Evolutionary conservation across 2,888 invertebrate species (phyloP), one percentile per base, ranked within the genome.

Genomic region (Pristionchus maxplancki): DNA sequence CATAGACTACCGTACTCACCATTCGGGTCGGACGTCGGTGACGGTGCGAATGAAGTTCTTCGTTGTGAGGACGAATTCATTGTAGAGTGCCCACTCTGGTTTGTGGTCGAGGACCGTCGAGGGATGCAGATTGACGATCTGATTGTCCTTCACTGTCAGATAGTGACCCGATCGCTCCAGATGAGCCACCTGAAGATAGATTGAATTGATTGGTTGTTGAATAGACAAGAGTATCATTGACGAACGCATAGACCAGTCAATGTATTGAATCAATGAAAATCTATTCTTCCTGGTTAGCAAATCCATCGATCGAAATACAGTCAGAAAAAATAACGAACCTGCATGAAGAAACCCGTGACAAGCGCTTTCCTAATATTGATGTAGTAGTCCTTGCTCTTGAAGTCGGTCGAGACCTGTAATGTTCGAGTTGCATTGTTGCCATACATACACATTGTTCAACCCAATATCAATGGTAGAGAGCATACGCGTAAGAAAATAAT

Each of bases 51-150:
- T 99, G 95, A 99, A 99, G 95, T 99, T 99, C 96, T 99, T 99
- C 89, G 99, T 98, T 90, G 99, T 99, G 92, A 99, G 96, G 83
- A 99, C 99, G 95, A 99, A 99, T 96, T 99, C 99, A 95, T 99
- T 99, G 96, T 99, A 99, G 89, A 99, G 97, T 67, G 99, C 99
- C 99, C 99, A 99, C 95, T 99, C 99, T 0, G 99, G 99, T 95
- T 99, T 99, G 96, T 99, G 99, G 96, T 99, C 99, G 89, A 99
- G 96, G 95, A 98, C 99, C 15, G 99, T 99, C 92, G 98, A 98
- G 0, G 99, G 99, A 96, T 99, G 99, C 71, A 99, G 96, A 95
- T 99, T 99, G 1, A 85, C 99, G 90, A 98, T 97, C 96, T 99
- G 99, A 96, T 99, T 99, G 96, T 99, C 99, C 95, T 99, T 99